A percentile compares a stretch with the other conserved stretches of the same genome.
Conservation (phyloP, 2,888 invertebrate genomes). For the Rotaria sp. region DNA sequence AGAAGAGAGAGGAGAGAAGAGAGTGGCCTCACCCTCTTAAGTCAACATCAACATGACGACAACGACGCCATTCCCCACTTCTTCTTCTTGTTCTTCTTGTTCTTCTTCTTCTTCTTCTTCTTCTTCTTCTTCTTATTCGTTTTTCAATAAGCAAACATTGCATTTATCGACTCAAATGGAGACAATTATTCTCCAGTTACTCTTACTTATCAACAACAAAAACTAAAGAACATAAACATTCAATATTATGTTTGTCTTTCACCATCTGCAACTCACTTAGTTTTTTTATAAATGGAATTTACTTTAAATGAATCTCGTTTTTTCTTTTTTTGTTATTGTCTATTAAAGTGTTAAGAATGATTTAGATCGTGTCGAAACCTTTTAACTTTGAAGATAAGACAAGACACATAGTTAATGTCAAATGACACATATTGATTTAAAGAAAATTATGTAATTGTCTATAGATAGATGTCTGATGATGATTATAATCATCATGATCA, state of each 20-base stretch:
- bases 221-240: constrained; percentile 21
- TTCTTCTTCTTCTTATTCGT: background rate
- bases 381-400: constrained; percentile 20
- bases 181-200: constrained; percentile 24
- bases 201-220: constrained; percentile 6
- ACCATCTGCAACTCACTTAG: background rate
- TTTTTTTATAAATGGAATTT: background rate
- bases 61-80: constrained; percentile 15
- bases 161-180: constrained; percentile 24
- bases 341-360: background rate
- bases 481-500: background rate
- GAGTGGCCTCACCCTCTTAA: constrained; percentile 22
- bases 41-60: constrained; percentile 22
- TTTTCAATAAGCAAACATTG: constrained; percentile 22
- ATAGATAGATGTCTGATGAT: background rate
- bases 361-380: constrained; percentile 18
- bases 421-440: constrained; percentile 18
- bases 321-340: background rate
- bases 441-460: background rate
- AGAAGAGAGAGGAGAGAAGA: no score
- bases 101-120: background rate
- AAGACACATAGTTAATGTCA: background rate
- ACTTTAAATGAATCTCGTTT: background rate
- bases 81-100: background rate
- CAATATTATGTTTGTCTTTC: constrained; percentile 24